phyloP scores from a whole-genome alignment of 2,888 invertebrate species.

The Charanyca ferruginea region DNA sequence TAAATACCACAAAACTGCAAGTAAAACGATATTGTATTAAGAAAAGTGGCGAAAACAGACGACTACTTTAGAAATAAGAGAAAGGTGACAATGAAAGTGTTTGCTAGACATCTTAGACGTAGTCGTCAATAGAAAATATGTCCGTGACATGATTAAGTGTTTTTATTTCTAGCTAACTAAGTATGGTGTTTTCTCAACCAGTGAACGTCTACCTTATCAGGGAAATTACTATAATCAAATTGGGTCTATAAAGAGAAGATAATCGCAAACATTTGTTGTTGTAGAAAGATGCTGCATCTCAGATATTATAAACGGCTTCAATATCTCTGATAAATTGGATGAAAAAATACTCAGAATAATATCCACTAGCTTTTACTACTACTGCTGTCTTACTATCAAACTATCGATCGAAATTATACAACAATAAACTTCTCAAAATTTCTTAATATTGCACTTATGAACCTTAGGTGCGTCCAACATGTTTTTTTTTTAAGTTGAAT shows the following conservation, averaged over 20 bases:
- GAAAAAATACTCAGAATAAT: not conserved
- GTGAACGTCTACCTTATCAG: not conserved
- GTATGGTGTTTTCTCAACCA: not conserved
- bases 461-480: slow-evolving; percentile 1
- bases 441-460: not conserved
- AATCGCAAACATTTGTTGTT: not conserved
- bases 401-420: not conserved
- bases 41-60: slow-evolving; percentile 50
- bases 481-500: too few species aligned
- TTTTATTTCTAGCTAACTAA: slow-evolving; percentile 20
- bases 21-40: slow-evolving; percentile 26
- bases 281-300: not conserved
- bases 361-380: not conserved
- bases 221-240: slow-evolving; percentile 8
- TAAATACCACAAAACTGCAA: slow-evolving; percentile 50
- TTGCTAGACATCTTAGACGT: slow-evolving; percentile 42
- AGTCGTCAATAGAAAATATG: slow-evolving; percentile 56
- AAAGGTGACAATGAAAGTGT: slow-evolving; percentile 71
- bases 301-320: not conserved
- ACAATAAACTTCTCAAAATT: not conserved
- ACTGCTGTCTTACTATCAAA: too few species aligned
- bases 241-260: not conserved
- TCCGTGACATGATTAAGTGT: slow-evolving; percentile 29
- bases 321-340: not conserved
- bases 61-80: slow-evolving; percentile 54